phyloP scores from a whole-genome alignment of 2,113 vertebrate species.

The Cichladusa arquata region DNA sequence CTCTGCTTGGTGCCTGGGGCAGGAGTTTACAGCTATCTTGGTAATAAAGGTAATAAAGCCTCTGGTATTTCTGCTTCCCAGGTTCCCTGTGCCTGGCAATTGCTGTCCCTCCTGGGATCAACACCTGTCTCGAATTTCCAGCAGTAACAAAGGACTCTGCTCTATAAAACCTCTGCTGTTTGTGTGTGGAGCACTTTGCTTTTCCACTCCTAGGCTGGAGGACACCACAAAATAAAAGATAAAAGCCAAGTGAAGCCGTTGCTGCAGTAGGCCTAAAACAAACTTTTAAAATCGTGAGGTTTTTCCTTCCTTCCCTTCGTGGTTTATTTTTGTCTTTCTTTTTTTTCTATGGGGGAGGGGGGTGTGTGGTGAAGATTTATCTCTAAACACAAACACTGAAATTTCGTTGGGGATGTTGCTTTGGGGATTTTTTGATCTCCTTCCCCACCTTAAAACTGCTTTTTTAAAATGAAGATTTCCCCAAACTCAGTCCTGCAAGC shows the following conservation, averaged over 20 bases:
- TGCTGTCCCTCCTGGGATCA: not conserved
- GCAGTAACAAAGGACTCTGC: not conserved
- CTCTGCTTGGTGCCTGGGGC: not conserved
- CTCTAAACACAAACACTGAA: not conserved
- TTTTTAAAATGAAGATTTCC: not conserved
- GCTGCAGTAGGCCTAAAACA: not conserved
- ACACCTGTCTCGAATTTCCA: not conserved
- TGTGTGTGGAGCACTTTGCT: not conserved
- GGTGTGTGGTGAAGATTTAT: not conserved
- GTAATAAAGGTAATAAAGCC: not conserved
- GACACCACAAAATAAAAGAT: not conserved
- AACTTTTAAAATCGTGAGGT: conserved; percentile 1
- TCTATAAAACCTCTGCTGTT: not conserved
- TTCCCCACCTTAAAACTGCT: not conserved
- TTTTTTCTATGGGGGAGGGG: not conserved
- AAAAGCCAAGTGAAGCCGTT: not conserved
- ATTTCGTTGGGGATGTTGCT: not conserved
- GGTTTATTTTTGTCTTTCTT: conserved; percentile 38
- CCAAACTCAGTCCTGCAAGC: not conserved
- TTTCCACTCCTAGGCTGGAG: not conserved
- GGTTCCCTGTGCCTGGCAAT: not conserved
- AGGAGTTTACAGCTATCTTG: not conserved
- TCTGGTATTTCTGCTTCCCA: not conserved
- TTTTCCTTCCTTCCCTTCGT: conserved; percentile 51
- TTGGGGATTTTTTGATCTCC: not conserved